phyloP scores from a whole-genome alignment of 2,797 vertebrate genomes.

The Serranus cabrilla region DNA sequence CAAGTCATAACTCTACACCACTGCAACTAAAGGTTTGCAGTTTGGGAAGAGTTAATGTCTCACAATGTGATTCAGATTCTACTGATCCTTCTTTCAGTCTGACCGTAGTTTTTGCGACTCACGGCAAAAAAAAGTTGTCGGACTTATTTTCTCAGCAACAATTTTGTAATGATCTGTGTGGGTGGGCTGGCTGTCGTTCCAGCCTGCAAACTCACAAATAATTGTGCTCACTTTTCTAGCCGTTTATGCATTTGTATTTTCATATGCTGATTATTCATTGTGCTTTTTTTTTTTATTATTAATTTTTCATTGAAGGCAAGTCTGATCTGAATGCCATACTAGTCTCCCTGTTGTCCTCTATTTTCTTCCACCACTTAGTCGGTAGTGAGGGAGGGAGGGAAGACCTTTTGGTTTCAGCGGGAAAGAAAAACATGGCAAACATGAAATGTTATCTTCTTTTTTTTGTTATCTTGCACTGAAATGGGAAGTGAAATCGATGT shows the following conservation, averaged over 20 bases:
- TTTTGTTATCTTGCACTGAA: conserved; percentile 81
- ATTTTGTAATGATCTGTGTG: conserved; percentile 69
- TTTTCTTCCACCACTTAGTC: conserved; percentile 63
- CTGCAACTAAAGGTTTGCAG: conserved; percentile 13
- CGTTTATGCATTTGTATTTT: conserved; percentile 77
- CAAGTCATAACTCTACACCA: conserved; percentile 26
- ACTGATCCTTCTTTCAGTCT: conserved; percentile 38
- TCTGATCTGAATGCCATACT: conserved; percentile 57
- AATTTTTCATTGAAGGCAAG: conserved; percentile 40
- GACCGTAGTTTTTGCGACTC: conserved; percentile 41
- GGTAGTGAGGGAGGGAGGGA: conserved; percentile 76
- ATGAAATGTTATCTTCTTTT: conserved; percentile 16
- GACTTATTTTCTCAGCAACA: conserved; percentile 65
- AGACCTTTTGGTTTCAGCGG: conserved; percentile 78
- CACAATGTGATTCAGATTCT: conserved; percentile 50
- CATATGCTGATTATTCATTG: conserved; percentile 73
- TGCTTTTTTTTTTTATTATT: conserved; percentile 57
- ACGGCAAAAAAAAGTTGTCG: conserved; percentile 55
- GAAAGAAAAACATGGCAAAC: conserved; percentile 57
- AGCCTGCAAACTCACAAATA: conserved; percentile 57
- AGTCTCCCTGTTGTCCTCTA: conserved; percentile 33
- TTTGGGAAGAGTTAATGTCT: conserved; percentile 26
- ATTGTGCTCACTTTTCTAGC: conserved; percentile 75
- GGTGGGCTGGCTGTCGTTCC: conserved; percentile 40
- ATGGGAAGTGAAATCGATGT: conserved; percentile 79